Evolutionary conservation across 2,113 vertebrate genomes (phyloP).

Genomic region (Strix aluco): DNA sequence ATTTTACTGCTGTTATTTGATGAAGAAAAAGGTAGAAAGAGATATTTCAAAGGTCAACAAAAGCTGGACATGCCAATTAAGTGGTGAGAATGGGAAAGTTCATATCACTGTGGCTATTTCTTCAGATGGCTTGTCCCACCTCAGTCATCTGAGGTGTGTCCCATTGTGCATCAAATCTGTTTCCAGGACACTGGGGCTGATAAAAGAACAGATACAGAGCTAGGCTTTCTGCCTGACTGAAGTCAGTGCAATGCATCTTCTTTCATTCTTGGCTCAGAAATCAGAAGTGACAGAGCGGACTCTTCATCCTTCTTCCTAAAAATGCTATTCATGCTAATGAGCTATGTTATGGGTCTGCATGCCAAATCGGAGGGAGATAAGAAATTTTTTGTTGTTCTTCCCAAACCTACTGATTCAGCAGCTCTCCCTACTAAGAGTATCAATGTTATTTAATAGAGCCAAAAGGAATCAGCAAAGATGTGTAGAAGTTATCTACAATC

Average conservation of each 20-base stretch:
- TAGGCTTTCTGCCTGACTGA: neutral
- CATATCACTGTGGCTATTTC: neutral
- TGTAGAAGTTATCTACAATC: neutral
- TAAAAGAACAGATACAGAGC: neutral
- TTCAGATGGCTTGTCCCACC: neutral
- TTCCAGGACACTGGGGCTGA: neutral
- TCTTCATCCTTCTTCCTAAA: neutral
- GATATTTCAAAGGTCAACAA: neutral
- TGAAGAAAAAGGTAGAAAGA: neutral
- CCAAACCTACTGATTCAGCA: neutral
- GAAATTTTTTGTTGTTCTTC: neutral
- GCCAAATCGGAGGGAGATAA: neutral
- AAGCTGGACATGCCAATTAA: neutral
- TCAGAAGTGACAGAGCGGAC: neutral
- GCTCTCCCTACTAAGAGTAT: neutral
- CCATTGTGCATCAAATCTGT: neutral
- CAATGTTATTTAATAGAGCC: neutral
- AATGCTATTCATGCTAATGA: neutral
- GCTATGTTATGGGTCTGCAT: neutral
- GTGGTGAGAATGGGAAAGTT: neutral
- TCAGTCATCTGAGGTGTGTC: neutral
- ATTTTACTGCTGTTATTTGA: neutral
- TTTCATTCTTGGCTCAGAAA: neutral
- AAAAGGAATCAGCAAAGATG: neutral
- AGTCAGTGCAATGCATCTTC: neutral